A percentile compares a stretch with the other conserved stretches of the same genome.
phyloP scores from a whole-genome alignment of 2,888 invertebrate species.

The Biston stratarius region DNA sequence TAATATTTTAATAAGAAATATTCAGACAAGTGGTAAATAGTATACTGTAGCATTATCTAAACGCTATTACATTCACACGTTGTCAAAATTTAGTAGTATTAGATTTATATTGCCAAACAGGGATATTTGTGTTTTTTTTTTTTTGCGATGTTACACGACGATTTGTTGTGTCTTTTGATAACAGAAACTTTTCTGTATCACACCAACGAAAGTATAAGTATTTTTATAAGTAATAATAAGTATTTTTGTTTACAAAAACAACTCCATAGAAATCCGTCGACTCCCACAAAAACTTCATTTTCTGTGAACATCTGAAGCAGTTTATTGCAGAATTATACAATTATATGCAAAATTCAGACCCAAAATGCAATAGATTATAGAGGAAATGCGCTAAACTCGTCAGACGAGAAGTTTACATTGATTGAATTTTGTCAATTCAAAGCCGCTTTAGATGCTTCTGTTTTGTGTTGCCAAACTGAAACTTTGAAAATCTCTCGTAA shows the following conservation, averaged over 20 bases:
- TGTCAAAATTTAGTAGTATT: no score
- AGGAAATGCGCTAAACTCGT: conserved; percentile 30
- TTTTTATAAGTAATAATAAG: no score
- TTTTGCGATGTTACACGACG: no score
- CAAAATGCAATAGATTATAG: conserved; percentile 33
- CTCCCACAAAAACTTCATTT: conserved; percentile 38
- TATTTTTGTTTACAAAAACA: neutral
- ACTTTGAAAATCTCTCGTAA: conserved; percentile 10
- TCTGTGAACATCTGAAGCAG: conserved; percentile 26
- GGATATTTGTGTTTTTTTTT: no score
- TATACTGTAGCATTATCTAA: no score
- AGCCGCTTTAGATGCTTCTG: conserved; percentile 6
- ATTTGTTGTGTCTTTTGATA: no score
- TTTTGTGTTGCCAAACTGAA: conserved; percentile 7
- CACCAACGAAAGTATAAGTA: no score
- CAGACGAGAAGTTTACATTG: conserved; percentile 14
- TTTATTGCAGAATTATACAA: conserved; percentile 35
- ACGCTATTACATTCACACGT: no score
- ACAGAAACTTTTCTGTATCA: no score
- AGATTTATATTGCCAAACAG: no score
- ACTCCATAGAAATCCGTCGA: conserved; percentile 27
- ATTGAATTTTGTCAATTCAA: conserved; percentile 27
- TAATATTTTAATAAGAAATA: no score
- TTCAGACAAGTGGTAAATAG: no score
- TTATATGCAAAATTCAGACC: conserved; percentile 20